phyloP scores from a whole-genome alignment of 2,888 invertebrate species.

The Myopa tessellatipennis region DNA sequence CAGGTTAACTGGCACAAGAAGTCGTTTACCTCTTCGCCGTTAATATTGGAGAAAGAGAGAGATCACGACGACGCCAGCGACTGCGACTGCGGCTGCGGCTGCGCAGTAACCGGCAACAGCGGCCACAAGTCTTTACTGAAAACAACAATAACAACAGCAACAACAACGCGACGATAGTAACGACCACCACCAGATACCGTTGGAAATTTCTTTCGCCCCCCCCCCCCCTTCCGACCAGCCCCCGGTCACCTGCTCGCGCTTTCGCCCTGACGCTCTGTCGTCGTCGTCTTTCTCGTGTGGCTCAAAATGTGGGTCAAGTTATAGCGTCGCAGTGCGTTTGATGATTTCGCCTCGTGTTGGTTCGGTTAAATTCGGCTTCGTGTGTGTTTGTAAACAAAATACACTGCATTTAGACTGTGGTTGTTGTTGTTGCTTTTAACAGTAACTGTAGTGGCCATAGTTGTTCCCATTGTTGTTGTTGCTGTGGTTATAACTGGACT shows the following conservation, averaged over 20 bases:
- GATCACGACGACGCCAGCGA: not conserved
- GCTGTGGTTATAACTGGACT: conserved; percentile 50
- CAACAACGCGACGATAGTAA: conserved; percentile 20
- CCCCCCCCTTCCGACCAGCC: not conserved
- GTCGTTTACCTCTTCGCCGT: conserved; percentile 18
- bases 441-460: conserved; percentile 27
- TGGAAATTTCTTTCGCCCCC: conserved; percentile 28
- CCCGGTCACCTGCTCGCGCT: not conserved
- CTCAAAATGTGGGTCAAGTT: conserved; percentile 66
- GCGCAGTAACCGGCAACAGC: not conserved
- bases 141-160: conserved; percentile 17
- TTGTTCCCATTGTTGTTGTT: conserved; percentile 21
- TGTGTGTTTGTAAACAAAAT: conserved; percentile 50
- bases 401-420: conserved; percentile 43
- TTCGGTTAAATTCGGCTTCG: conserved; percentile 8
- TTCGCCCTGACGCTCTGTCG: not conserved
- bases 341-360: not conserved
- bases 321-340: conserved; percentile 49
- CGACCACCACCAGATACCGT: conserved; percentile 15
- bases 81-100: not conserved
- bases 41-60: not conserved
- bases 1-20: conserved; percentile 7
- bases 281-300: conserved; percentile 27
- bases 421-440: conserved; percentile 41
- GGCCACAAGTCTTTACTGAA: not conserved